phyloP scores from a whole-genome alignment of 1,140 invertebrate species.

The Ylistrum balloti region DNA sequence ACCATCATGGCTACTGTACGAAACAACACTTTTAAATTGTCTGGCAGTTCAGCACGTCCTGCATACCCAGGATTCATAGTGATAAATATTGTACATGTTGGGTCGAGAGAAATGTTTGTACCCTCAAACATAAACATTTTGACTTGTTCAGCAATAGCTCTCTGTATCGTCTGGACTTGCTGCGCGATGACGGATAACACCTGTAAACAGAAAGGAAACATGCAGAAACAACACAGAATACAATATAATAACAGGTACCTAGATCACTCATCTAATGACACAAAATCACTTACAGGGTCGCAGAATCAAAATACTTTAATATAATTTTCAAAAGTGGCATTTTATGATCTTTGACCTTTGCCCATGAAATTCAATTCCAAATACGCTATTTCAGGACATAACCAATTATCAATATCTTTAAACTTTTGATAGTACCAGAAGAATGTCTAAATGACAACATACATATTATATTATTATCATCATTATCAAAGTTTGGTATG shows the following conservation, averaged over 20 bases:
- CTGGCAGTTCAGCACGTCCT: slow-evolving; percentile 82
- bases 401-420: too few species aligned
- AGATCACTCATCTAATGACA: neutral
- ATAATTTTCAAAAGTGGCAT: too few species aligned
- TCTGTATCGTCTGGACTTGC: slow-evolving; percentile 82
- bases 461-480: too few species aligned
- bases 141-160: slow-evolving; percentile 81
- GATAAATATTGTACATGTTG: slow-evolving; percentile 83
- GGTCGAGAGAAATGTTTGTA: slow-evolving; percentile 81
- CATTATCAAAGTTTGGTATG: too few species aligned
- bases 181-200: slow-evolving; percentile 83
- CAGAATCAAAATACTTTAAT: too few species aligned
- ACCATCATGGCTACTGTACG: slow-evolving; percentile 84
- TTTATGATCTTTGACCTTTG: too few species aligned
- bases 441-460: too few species aligned
- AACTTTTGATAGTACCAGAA: too few species aligned
- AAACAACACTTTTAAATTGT: slow-evolving; percentile 83
- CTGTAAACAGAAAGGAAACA: slow-evolving; percentile 62
- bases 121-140: slow-evolving; percentile 82
- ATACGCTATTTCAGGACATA: too few species aligned
- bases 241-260: neutral
- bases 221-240: neutral
- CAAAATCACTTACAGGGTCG: too few species aligned
- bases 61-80: slow-evolving; percentile 83
- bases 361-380: too few species aligned